Percentiles rank a stretch among this genome's conserved stretches.
Evolutionary conservation across 2,797 vertebrate genomes (phyloP).

Genomic region (Gila robusta): DNA sequence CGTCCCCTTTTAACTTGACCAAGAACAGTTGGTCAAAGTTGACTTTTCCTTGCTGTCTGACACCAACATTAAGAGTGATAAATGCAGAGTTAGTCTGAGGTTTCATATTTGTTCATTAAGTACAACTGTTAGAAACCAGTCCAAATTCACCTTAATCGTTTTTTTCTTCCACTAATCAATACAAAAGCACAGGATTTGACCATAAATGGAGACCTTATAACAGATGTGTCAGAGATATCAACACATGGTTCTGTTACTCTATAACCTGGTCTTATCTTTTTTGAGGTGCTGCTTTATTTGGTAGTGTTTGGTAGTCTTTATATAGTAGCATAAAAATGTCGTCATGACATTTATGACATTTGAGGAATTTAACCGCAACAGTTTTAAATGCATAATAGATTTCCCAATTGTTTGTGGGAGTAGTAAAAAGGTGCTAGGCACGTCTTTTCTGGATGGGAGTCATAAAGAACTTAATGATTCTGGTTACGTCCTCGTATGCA

Average conservation of each 20-base stretch:
- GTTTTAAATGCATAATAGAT: neutral
- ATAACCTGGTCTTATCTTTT: neutral
- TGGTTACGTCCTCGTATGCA: neutral
- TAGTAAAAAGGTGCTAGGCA: neutral
- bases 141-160: neutral
- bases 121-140: neutral
- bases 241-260: slow-evolving; percentile 11
- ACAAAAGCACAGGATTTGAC: neutral
- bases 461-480: neutral
- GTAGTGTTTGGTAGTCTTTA: neutral
- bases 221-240: slow-evolving; percentile 20
- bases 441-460: neutral
- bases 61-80: slow-evolving; percentile 31
- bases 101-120: slow-evolving; percentile 15
- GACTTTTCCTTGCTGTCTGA: slow-evolving; percentile 7
- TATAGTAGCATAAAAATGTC: neutral
- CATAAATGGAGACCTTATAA: slow-evolving; percentile 9
- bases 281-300: slow-evolving; percentile 6
- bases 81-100: neutral
- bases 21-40: slow-evolving; percentile 15
- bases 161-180: neutral
- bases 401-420: neutral
- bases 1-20: neutral
- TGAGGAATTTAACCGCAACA: neutral
- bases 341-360: neutral